Conservation (phyloP, 2,113 vertebrate species). For the Cisticola juncidis region DNA sequence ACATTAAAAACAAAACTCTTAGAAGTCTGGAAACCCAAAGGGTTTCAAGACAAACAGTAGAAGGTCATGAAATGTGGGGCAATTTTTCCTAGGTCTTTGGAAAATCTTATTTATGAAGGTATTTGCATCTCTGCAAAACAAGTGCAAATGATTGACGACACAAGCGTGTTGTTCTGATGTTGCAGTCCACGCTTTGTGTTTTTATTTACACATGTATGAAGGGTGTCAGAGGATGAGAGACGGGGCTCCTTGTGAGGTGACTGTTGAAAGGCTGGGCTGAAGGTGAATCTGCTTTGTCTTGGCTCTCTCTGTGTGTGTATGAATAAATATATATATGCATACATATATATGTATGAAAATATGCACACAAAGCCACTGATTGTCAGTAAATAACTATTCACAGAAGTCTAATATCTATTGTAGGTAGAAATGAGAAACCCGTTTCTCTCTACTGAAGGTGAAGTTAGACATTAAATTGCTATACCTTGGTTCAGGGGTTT, state of each 20-base stretch:
- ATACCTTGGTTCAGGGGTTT: background rate
- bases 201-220: background rate
- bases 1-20: background rate
- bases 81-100: background rate
- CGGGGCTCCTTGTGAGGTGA: fast-evolving
- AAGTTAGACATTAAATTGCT: background rate
- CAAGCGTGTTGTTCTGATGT: background rate
- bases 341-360: background rate
- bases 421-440: background rate
- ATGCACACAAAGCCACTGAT: background rate
- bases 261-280: background rate
- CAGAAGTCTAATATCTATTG: background rate
- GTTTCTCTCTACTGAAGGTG: background rate
- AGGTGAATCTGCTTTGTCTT: background rate
- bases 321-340: background rate
- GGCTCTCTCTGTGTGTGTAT: background rate
- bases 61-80: background rate
- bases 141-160: background rate
- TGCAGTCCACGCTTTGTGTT: background rate
- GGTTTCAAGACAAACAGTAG: background rate
- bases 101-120: background rate
- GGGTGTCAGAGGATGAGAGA: background rate
- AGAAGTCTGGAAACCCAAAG: background rate
- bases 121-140: background rate
- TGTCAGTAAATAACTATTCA: background rate